phyloP scores from a whole-genome alignment of 2,113 vertebrate genomes.

The Gorsachius goisagi region DNA sequence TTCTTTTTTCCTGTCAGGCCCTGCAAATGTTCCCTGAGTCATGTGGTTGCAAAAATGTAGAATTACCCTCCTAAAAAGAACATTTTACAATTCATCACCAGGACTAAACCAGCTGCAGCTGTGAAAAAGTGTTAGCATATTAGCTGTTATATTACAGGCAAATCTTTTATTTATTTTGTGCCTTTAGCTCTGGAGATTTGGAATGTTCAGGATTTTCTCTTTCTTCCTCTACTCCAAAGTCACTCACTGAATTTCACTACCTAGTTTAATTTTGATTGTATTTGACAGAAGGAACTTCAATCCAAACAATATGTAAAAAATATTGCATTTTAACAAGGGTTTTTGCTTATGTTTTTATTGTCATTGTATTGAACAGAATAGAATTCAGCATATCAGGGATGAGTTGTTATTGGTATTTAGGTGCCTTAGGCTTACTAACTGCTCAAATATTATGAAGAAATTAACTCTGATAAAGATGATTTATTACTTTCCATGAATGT shows the following conservation, averaged over 20 bases:
- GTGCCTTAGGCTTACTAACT: neutral
- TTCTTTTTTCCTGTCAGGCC: conserved; percentile 26
- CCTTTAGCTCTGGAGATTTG: conserved; percentile 39
- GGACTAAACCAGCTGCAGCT: conserved; percentile 51
- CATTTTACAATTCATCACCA: conserved; percentile 55
- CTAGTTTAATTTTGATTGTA: neutral
- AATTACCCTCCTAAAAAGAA: conserved; percentile 47
- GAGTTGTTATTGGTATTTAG: neutral
- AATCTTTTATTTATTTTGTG: conserved; percentile 53
- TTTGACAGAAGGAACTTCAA: conserved; percentile 34
- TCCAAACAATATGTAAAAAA: neutral
- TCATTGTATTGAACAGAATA: neutral
- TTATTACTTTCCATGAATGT: neutral
- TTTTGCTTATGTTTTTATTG: conserved; percentile 26
- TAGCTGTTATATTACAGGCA: conserved; percentile 24
- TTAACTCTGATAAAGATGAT: conserved; percentile 27
- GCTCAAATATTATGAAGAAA: conserved; percentile 7
- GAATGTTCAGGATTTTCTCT: neutral
- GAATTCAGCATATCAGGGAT: neutral
- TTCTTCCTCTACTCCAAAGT: neutral
- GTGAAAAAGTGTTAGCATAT: conserved; percentile 18
- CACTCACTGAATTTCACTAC: neutral
- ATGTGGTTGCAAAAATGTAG: conserved; percentile 6
- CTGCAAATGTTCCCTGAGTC: conserved; percentile 39
- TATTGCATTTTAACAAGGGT: conserved; percentile 20